Evolutionary conservation across 2,797 vertebrate species (phyloP).

Genomic region (Onychomys torridus): DNA sequence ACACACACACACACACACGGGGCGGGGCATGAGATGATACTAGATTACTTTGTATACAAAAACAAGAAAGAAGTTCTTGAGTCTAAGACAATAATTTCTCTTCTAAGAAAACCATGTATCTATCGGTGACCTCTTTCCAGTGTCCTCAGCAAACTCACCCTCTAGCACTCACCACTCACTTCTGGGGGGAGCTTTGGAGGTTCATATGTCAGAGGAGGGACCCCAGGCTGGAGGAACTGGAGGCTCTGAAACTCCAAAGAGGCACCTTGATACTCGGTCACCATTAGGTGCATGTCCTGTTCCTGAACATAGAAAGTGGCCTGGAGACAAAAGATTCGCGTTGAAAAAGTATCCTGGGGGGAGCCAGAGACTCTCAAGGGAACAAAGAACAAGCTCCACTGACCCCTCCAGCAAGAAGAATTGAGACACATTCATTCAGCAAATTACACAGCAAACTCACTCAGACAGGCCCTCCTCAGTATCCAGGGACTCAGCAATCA

Average conservation of each 20-base stretch:
- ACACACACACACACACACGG: not conserved
- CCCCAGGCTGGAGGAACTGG: conserved; percentile 5
- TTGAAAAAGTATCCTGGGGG: not conserved
- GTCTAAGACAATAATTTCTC: not conserved
- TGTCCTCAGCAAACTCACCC: not conserved
- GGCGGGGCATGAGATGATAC: not conserved
- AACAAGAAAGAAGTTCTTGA: not conserved
- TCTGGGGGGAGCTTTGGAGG: conserved; percentile 1
- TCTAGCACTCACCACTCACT: conserved; percentile 57
- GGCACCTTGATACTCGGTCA: conserved; percentile 33
- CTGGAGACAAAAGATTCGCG: conserved; percentile 49
- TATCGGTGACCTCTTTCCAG: not conserved
- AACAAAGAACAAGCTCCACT: not conserved
- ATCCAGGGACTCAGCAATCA: not conserved
- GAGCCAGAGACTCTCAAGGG: not conserved
- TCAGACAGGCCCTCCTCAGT: not conserved
- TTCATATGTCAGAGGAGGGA: conserved; percentile 1
- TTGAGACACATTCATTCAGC: not conserved
- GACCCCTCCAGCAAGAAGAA: not conserved
- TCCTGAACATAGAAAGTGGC: conserved; percentile 28
- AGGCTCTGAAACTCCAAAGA: conserved; percentile 30
- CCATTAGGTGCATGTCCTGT: not conserved
- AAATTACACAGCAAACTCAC: not conserved
- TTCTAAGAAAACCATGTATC: not conserved
- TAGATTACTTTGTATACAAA: not conserved